Evolutionary conservation across 2,888 invertebrate genomes (phyloP).

Genomic region (Netelia inedita): DNA sequence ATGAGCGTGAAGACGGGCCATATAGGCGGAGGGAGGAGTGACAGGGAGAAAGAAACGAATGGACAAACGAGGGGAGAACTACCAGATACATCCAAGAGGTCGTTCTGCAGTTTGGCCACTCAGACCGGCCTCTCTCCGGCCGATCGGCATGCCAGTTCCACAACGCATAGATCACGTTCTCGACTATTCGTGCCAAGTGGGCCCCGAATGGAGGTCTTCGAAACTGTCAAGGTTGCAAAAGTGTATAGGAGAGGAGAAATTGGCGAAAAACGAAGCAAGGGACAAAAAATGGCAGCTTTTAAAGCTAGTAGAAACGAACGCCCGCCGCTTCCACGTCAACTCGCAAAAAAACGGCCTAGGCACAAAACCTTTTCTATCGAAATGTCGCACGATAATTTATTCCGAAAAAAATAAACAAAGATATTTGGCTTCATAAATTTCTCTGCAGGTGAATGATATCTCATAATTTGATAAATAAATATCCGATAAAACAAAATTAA

Average conservation of each 20-base stretch:
- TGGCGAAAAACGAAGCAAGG: background rate
- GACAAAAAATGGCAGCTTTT: slow-evolving; percentile 38
- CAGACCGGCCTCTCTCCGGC: background rate
- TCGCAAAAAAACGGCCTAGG: too few species aligned
- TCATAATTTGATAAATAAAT: too few species aligned
- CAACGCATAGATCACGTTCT: slow-evolving; percentile 58
- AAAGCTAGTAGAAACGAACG: slow-evolving; percentile 65
- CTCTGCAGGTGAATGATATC: too few species aligned
- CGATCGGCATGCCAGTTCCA: slow-evolving; percentile 6
- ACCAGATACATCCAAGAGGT: slow-evolving; percentile 18
- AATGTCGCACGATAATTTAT: too few species aligned
- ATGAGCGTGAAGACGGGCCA: slow-evolving; percentile 74
- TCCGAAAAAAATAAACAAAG: too few species aligned
- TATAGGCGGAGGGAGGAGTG: slow-evolving; percentile 14
- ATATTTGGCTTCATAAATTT: too few species aligned
- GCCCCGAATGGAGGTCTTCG: slow-evolving; percentile 16
- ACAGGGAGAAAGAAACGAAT: slow-evolving; percentile 39
- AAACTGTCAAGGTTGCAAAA: too few species aligned
- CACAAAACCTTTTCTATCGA: too few species aligned
- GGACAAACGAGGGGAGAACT: slow-evolving; percentile 46
- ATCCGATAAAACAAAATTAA: too few species aligned
- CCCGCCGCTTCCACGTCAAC: too few species aligned
- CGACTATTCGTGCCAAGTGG: slow-evolving; percentile 16
- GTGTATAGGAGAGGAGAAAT: background rate
- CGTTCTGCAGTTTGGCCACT: slow-evolving; percentile 6